Evolutionary conservation across 2,797 vertebrate species (phyloP).

Genomic region (Diplodus puntazzo): DNA sequence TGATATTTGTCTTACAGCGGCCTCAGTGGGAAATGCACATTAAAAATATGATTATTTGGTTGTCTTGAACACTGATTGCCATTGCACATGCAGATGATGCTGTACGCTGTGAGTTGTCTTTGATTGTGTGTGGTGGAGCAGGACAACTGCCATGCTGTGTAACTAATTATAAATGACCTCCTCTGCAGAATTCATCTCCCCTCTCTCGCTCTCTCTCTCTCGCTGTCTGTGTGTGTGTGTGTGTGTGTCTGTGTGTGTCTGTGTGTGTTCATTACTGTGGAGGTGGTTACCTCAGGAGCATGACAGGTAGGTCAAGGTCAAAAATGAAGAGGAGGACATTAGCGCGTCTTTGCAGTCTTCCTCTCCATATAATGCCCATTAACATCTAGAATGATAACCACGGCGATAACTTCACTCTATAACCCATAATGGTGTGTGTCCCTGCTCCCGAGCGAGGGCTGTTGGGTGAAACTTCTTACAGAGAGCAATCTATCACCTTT

Average conservation of each 20-base stretch:
- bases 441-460: conserved; percentile 6
- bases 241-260: background rate
- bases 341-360: conserved; percentile 41
- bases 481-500: conserved; percentile 38
- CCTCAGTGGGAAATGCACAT: conserved; percentile 51
- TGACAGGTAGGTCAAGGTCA: conserved; percentile 73
- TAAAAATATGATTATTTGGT: conserved; percentile 66
- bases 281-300: conserved; percentile 37
- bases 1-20: conserved; percentile 43
- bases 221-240: conserved; percentile 3
- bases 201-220: background rate
- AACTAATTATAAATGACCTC: conserved; percentile 79
- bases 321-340: conserved; percentile 56
- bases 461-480: conserved; percentile 19
- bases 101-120: conserved; percentile 47
- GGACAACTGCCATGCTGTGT: conserved; percentile 63
- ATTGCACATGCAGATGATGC: conserved; percentile 43
- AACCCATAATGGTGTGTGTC: conserved; percentile 24
- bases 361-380: conserved; percentile 50
- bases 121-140: conserved; percentile 59
- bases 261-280: conserved; percentile 17
- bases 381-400: conserved; percentile 50
- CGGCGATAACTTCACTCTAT: conserved; percentile 16
- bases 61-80: conserved; percentile 56
- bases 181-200: conserved; percentile 66